A percentile compares a stretch with the other conserved stretches of the same genome.
Conservation (phyloP, 64 coral and sea anemone genomes). For the Pocillopora verrucosa region DNA sequence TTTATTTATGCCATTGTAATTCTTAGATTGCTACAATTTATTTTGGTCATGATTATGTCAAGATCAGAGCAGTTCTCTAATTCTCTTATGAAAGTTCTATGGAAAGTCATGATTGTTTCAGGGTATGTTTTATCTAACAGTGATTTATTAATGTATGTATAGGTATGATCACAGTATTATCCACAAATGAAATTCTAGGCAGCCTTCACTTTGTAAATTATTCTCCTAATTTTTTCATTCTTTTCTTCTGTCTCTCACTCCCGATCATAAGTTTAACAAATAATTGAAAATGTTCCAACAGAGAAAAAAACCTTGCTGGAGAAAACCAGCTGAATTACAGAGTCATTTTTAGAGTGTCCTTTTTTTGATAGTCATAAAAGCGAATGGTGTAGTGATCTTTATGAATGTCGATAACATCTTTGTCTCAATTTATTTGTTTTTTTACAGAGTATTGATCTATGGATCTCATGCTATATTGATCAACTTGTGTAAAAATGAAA, state of each 20-base stretch:
- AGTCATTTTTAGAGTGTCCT: no score
- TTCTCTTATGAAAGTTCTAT: constrained; percentile 33
- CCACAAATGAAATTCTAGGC: not conserved
- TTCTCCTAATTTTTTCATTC: no score
- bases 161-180: not conserved
- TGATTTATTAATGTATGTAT: not conserved
- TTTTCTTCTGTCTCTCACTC: no score
- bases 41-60: not conserved
- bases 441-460: constrained; percentile 73
- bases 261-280: no score
- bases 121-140: not conserved
- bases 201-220: not conserved
- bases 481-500: constrained; percentile 82
- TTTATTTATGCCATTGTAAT: not conserved
- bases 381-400: no score
- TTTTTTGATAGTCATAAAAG: no score
- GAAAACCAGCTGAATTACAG: no score
- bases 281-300: no score
- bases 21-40: not conserved
- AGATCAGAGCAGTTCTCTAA: constrained; percentile 10
- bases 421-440: not conserved
- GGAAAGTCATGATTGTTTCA: constrained; percentile 43
- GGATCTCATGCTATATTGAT: constrained; percentile 87
- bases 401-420: no score
- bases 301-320: no score